A percentile compares a stretch with the other conserved stretches of the same genome.
Evolutionary conservation across 2,797 vertebrate genomes (phyloP).

Genomic region (Anableps anableps): DNA sequence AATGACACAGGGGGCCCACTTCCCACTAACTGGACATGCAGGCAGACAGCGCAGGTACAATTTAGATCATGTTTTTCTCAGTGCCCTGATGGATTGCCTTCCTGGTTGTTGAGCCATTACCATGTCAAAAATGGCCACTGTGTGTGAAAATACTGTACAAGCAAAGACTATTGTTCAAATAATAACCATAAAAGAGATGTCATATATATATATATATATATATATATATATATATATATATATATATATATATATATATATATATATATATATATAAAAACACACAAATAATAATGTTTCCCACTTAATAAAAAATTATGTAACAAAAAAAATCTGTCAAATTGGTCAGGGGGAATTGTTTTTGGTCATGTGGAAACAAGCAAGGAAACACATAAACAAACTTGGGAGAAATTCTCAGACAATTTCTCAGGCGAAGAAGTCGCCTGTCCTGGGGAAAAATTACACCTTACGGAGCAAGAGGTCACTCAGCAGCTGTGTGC

Average conservation of each 20-base stretch:
- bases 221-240: too few species aligned
- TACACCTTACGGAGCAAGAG: conserved; percentile 42
- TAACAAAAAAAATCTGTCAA: neutral
- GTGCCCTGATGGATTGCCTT: neutral
- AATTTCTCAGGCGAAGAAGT: conserved; percentile 44
- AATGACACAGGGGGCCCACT: neutral
- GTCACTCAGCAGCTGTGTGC: conserved; percentile 30
- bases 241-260: too few species aligned
- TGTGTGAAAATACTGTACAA: neutral
- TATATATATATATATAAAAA: too few species aligned
- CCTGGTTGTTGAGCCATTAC: neutral
- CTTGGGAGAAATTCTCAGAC: conserved; percentile 43
- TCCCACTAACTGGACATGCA: neutral
- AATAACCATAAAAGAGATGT: neutral
- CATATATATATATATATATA: too few species aligned
- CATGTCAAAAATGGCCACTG: neutral
- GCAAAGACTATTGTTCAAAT: neutral
- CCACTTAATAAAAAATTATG: neutral
- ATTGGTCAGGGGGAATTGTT: neutral
- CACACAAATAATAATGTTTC: neutral
- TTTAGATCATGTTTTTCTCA: neutral
- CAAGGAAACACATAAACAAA: conserved; percentile 27
- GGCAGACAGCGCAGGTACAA: neutral
- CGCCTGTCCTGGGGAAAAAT: conserved; percentile 40
- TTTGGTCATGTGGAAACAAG: conserved; percentile 16